A percentile compares a stretch with the other conserved stretches of the same genome.
phyloP scores from a whole-genome alignment of 2,113 vertebrate species.

The Tichodroma muraria region DNA sequence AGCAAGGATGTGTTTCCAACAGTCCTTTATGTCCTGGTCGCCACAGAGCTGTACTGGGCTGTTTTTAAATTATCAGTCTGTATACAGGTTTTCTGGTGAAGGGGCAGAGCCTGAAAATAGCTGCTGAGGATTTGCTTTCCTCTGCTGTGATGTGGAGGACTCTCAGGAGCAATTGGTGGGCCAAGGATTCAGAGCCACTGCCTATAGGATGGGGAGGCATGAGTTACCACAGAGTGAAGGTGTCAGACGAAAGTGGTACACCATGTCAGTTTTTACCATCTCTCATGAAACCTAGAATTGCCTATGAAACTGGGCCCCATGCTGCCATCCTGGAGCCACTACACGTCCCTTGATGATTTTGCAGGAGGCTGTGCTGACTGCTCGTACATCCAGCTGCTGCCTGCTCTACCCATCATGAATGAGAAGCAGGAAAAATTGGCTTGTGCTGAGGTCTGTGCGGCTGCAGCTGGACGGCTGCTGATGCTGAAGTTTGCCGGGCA shows the following conservation, averaged over 20 bases:
- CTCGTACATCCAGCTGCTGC: neutral
- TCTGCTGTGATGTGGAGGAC: neutral
- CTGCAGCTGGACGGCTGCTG: neutral
- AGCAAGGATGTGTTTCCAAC: neutral
- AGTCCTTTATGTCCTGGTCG: neutral
- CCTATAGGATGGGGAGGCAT: neutral
- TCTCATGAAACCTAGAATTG: neutral
- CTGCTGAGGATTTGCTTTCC: neutral
- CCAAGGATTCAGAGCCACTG: neutral
- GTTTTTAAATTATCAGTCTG: neutral
- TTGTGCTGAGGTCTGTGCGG: neutral
- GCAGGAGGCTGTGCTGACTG: neutral
- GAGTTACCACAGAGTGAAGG: neutral
- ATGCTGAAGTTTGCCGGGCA: neutral
- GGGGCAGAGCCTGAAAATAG: neutral
- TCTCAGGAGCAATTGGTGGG: neutral
- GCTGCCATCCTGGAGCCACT: neutral
- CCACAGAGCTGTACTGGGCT: neutral
- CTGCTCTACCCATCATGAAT: neutral
- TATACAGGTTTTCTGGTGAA: neutral
- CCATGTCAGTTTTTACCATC: neutral
- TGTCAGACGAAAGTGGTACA: neutral
- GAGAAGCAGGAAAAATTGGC: neutral
- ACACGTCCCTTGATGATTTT: neutral
- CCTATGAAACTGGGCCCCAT: neutral